Conservation (phyloP, 2,888 invertebrate genomes). For the Lasioglossum oenotherae region DNA sequence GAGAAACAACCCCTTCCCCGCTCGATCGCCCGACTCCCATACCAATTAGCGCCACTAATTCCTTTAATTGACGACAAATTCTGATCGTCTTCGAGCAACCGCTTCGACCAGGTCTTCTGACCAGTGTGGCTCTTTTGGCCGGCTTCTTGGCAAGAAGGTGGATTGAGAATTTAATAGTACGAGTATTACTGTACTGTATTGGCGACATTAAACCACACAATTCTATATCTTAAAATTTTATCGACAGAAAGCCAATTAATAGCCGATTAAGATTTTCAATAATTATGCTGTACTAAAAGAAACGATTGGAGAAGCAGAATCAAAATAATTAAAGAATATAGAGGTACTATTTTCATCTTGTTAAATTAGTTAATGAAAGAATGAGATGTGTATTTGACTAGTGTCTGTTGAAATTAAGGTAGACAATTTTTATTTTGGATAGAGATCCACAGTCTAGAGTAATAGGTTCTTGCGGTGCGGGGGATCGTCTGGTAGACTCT, state of each 20-base stretch:
- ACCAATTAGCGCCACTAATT: conserved; percentile 39
- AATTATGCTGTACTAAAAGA: neutral
- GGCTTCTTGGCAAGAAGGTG: neutral
- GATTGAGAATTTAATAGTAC: neutral
- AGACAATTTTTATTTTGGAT: neutral
- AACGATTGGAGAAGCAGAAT: neutral
- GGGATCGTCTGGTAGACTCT: neutral
- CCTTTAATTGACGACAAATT: conserved; percentile 40
- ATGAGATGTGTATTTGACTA: too few species aligned
- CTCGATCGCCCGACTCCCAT: neutral
- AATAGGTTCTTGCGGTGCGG: neutral
- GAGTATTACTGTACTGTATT: neutral
- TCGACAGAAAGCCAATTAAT: too few species aligned
- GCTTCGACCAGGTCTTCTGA: neutral
- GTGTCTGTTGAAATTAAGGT: neutral
- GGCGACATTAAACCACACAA: neutral
- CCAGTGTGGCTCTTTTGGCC: neutral
- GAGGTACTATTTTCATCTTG: too few species aligned
- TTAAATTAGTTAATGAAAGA: too few species aligned
- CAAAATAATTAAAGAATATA: too few species aligned
- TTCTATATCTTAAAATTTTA: too few species aligned
- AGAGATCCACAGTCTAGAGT: neutral
- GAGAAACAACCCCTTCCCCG: conserved; percentile 26
- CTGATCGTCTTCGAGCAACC: conserved; percentile 4
- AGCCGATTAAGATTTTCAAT: too few species aligned